Base-by-base conservation (phyloP, 1,140 invertebrate genomes). In the honey bee (Apis mellifera) region DNA sequence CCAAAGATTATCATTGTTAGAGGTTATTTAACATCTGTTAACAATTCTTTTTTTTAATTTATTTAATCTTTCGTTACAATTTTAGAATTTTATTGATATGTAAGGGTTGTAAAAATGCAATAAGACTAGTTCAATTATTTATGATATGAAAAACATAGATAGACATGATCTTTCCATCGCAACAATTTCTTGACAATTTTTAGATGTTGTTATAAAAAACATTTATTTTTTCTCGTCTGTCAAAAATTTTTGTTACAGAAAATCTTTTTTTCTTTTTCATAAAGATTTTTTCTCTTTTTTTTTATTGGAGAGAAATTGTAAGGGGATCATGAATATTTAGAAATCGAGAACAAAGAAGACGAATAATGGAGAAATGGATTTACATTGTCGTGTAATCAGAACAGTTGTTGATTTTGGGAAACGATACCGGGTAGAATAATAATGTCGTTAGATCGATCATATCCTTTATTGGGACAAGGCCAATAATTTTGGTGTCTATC, bases 401-500 rank as follows among this genome's bases (percentile, higher is more conserved):
- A 42, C 21, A 23, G 54, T 75, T 50, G 9, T 12, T n/a, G 32
- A 57, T 57, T 48, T 19, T 26, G 26, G 26, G 15, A 13, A 64
- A 54, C 42, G 71, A 75, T 66, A 50, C 42, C 54, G 32, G 9
- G 9, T 17, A 42, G 12, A 21, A 71, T 70, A 72, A 48, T 72
- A 54, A 48, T 26, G n/a, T 60, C 26, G 69, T 64, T 54, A 50
- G 52, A 26, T 32, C 54, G 54, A 75, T 76, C 54, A 82, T 69
- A 42, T 7, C 32, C 42, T 82, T 68, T 82, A 76, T 76, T 76
- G 79, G 79, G 64, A 60, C 72, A 19, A 17, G 60, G 73, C 72
- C 79, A 82, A 12, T 59, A 73, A 82, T 82, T 82, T 59, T 82
- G 72, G 55, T 76, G 42, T 9, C 70, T 4, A 17, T 80, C 59